phyloP scores from a whole-genome alignment of 2,113 vertebrate genomes.

The Megaleporinus macrocephalus region DNA sequence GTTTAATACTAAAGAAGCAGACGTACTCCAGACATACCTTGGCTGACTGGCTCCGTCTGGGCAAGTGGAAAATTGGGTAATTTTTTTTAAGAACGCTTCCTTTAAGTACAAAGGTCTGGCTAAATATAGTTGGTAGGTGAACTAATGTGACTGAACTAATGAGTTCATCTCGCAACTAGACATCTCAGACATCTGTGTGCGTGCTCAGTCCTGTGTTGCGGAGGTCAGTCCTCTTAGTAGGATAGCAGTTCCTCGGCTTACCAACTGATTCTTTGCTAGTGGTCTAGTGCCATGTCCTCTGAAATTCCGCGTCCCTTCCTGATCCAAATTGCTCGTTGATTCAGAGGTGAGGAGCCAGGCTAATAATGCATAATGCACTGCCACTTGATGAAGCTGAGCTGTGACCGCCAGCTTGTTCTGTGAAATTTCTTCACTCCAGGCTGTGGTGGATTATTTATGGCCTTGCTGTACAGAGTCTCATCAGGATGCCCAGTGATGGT shows the following conservation, averaged over 20 bases:
- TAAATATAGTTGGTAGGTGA: no score
- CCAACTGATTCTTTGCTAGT: neutral
- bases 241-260: neutral
- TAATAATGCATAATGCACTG: constrained; percentile 71
- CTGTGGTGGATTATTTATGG: constrained; percentile 5
- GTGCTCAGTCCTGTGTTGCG: neutral
- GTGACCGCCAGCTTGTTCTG: constrained; percentile 45
- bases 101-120: no score
- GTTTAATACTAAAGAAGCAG: no score
- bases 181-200: no score
- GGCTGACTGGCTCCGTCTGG: no score
- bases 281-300: neutral
- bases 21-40: no score
- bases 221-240: neutral
- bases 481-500: constrained; percentile 15
- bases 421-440: constrained; percentile 61
- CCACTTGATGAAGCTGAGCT: constrained; percentile 65
- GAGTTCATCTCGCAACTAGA: neutral
- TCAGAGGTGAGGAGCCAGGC: constrained; percentile 68
- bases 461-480: constrained; percentile 12
- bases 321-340: constrained; percentile 56
- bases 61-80: no score
- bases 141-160: neutral
- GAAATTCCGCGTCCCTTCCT: neutral
- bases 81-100: no score